Percentiles rank a stretch among this genome's conserved stretches.
Evolutionary conservation across 2,797 vertebrate genomes (phyloP).

Genomic region (Halcyon smyrnensis): DNA sequence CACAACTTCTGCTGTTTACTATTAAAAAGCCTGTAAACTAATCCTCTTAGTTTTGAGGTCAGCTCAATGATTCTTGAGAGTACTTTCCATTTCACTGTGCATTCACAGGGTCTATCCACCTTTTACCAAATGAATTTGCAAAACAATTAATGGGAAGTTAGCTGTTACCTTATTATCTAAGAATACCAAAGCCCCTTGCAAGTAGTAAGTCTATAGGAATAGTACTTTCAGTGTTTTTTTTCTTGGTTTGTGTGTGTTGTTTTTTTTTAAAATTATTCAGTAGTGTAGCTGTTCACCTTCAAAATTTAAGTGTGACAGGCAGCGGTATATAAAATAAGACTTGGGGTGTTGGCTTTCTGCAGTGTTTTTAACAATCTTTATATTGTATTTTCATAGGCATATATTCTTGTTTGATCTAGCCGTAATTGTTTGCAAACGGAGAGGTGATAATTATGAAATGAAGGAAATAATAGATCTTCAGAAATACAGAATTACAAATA

Average conservation of each 20-base stretch:
- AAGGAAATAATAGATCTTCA: slow-evolving; percentile 96
- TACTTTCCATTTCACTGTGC: neutral
- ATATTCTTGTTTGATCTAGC: slow-evolving; percentile 96
- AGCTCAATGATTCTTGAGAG: neutral
- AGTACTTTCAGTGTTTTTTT: neutral
- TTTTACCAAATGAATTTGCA: neutral
- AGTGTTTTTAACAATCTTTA: neutral
- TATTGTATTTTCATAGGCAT: slow-evolving; percentile 82
- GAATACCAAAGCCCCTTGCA: neutral
- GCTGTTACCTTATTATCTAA: neutral
- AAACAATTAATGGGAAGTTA: neutral
- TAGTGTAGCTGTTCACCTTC: neutral
- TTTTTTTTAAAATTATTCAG: neutral
- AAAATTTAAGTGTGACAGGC: neutral
- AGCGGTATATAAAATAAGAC: neutral
- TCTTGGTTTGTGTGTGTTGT: neutral
- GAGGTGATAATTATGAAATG: slow-evolving; percentile 97
- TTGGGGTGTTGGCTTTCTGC: neutral
- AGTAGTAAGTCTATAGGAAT: neutral
- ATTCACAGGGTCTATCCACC: neutral
- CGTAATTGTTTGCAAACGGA: slow-evolving; percentile 94
- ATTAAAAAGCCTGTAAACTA: neutral
- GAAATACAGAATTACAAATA: slow-evolving; percentile 96
- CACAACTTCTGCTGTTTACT: neutral
- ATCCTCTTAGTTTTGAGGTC: neutral